Percentiles rank a stretch among this genome's conserved stretches.
These are phyloP conservation scores for Trichechus manatus DNA, from an alignment of 2,113 vertebrate species.

Conservation along the genomic window DNA sequence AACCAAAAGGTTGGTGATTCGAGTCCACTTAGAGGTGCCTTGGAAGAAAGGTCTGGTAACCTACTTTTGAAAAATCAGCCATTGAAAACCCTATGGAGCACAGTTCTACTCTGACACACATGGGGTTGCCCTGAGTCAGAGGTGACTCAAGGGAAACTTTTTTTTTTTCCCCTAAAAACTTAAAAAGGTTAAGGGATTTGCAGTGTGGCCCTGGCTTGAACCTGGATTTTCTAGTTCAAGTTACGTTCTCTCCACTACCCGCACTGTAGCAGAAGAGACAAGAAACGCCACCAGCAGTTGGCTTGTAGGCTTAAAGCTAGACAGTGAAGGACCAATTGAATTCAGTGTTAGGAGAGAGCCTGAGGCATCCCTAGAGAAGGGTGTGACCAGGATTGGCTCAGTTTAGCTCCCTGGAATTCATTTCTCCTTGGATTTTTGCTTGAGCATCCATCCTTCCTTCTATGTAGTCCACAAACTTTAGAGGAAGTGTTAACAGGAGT, in stretches of 20 bases:
- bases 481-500: rapidly evolving
- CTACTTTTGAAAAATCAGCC: background rate
- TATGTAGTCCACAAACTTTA: rapidly evolving
- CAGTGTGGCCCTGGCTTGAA: background rate
- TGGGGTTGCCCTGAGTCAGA: too few relatives aligned
- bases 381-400: background rate
- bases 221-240: too few relatives aligned
- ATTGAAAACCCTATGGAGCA: background rate
- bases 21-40: background rate
- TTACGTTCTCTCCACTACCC: background rate
- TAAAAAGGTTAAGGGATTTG: background rate
- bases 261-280: rapidly evolving
- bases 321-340: background rate
- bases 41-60: background rate
- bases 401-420: rapidly evolving
- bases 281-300: background rate
- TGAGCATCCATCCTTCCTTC: background rate
- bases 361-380: background rate
- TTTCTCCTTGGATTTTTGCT: background rate
- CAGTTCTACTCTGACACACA: background rate
- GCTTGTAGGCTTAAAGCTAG: background rate
- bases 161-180: too few relatives aligned
- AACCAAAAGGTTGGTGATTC: background rate
- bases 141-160: too few relatives aligned
- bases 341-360: rapidly evolving